These are phyloP conservation scores for Leucopsar rothschildi DNA, from an alignment of 2,113 vertebrate species.

Conservation along the genomic window DNA sequence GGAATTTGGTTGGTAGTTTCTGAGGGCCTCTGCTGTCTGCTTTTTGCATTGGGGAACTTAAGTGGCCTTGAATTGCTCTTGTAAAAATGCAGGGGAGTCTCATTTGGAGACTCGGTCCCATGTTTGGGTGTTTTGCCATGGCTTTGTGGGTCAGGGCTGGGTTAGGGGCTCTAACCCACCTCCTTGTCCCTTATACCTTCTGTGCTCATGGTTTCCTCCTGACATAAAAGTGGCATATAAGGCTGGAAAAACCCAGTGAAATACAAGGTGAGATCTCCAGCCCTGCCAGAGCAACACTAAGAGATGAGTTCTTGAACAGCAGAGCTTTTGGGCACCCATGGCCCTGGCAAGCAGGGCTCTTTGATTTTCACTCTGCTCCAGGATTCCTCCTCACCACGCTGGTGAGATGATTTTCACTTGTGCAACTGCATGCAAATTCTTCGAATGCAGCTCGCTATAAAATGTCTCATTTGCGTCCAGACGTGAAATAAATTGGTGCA, in stretches of 20 bases:
- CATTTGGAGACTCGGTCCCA: background rate
- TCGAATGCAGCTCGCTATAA: background rate
- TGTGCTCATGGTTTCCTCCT: accelerated
- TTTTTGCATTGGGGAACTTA: accelerated
- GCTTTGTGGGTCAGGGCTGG: background rate
- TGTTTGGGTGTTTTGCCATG: accelerated
- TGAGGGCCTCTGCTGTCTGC: background rate
- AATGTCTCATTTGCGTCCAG: conserved; percentile 20
- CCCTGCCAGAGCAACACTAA: background rate
- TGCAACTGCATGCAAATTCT: conserved; percentile 2
- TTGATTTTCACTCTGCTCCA: accelerated
- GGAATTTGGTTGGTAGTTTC: background rate
- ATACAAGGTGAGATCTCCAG: background rate
- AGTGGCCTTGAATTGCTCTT: background rate
- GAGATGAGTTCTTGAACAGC: background rate
- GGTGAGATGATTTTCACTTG: background rate
- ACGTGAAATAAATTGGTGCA: conserved; percentile 20
- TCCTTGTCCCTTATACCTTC: background rate
- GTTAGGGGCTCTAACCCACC: background rate
- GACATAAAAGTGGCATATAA: too few relatives aligned
- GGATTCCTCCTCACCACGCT: accelerated
- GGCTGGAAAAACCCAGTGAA: background rate
- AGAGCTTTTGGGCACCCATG: background rate
- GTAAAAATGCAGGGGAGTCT: background rate
- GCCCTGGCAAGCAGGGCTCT: background rate